Evolutionary conservation across 1,140 invertebrate species (phyloP).

Genomic region (Procambarus virginalis): DNA sequence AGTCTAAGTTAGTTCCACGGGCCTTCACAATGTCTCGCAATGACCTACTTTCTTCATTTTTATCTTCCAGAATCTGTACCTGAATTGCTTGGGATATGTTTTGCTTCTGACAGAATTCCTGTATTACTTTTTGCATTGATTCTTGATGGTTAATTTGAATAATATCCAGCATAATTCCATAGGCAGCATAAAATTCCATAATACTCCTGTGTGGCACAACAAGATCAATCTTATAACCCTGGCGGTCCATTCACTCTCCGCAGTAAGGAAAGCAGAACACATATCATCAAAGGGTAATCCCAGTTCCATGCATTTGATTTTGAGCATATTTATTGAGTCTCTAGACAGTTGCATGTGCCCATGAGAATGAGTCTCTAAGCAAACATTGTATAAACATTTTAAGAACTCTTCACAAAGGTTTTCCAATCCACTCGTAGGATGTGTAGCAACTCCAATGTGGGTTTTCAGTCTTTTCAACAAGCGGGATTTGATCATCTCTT

Average conservation of each 20-base stretch:
- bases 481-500: slow-evolving; percentile 16
- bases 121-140: background rate
- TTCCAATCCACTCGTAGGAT: background rate
- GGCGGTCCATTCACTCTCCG: slow-evolving; percentile 12
- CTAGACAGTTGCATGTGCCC: slow-evolving; percentile 8
- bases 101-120: background rate
- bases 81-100: background rate
- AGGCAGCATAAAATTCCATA: slow-evolving; percentile 53
- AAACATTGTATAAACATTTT: background rate
- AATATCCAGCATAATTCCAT: background rate
- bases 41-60: background rate
- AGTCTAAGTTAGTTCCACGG: background rate
- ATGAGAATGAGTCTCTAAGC: slow-evolving; percentile 1
- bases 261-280: slow-evolving; percentile 22
- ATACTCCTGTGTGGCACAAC: slow-evolving; percentile 46
- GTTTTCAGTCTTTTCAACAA: slow-evolving; percentile 11
- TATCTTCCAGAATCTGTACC: background rate
- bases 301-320: background rate
- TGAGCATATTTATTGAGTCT: background rate
- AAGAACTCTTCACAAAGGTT: slow-evolving; percentile 1
- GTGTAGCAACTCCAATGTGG: no score
- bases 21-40: background rate
- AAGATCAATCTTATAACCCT: slow-evolving; percentile 2
- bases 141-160: background rate
- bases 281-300: slow-evolving; percentile 22